Evolutionary conservation across 2,797 vertebrate species (phyloP).

Genomic region (Ispidina lecontei): DNA sequence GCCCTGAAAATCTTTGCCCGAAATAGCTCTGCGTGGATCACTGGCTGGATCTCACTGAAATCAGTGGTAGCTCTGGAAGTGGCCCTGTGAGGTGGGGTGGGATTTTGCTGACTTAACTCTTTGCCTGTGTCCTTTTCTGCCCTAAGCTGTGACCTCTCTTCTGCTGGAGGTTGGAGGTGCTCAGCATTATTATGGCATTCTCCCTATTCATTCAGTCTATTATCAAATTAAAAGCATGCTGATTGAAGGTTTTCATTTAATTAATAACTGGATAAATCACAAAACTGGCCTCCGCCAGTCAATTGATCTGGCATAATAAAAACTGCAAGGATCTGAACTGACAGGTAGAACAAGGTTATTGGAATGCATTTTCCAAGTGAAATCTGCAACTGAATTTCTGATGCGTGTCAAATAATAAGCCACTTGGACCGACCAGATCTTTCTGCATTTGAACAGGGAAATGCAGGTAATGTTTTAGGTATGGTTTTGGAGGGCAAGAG

Average conservation of each 20-base stretch:
- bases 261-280: not conserved
- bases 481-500: not conserved
- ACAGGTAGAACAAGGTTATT: not conserved
- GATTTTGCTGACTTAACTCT: not conserved
- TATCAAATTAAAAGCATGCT: not conserved
- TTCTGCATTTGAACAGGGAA: not conserved
- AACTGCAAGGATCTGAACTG: not conserved
- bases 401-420: not conserved
- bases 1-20: slow-evolving; percentile 1
- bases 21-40: not conserved
- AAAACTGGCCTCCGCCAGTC: not conserved
- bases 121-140: not conserved
- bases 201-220: not conserved
- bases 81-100: no score
- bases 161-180: not conserved
- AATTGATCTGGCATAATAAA: not conserved
- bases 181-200: not conserved
- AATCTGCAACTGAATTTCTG: not conserved
- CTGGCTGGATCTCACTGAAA: not conserved
- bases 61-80: not conserved
- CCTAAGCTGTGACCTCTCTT: not conserved
- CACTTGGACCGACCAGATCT: not conserved
- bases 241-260: not conserved
- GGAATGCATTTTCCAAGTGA: not conserved
- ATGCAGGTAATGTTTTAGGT: not conserved